Base-by-base conservation (phyloP, 2,888 invertebrate genomes). In the Pandemis corylana region DNA sequence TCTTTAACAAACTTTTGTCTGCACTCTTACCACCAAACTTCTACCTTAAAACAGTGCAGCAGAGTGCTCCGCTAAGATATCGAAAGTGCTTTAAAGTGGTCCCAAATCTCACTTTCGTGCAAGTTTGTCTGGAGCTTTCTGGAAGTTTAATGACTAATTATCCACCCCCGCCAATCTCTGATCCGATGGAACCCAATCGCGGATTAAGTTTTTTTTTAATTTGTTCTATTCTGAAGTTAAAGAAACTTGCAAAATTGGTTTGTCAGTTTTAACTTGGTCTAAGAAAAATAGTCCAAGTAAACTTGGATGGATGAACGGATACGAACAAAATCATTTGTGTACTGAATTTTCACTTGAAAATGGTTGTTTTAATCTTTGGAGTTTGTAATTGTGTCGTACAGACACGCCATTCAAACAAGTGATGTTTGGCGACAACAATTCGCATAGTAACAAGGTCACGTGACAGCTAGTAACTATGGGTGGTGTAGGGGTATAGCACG, bases 101-200 rank as follows among this genome's bases (percentile, higher is more conserved):
- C 62, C 61, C 13, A 69, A 71, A 70, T 75, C 77, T 77, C 77
- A 77, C 74, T 78, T 75, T 77, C 68, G 75, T 69, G 64, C 63
- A 72, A 76, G 75, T 80, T 80, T 78, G 71, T 68, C 76, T 67
- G 77, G 72, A 79, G 78, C 72, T 78, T 74, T 76, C 77, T 76
- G 79, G 78, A 82, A 84, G 83, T 85, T 84, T 81, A 82, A 84
- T 83, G 82, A 83, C 81, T 85, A 85, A 85, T 85, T 83, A 85
- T 75, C 46, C 69, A 63, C 64, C 68, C 71, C 61, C 59, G 2
- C 64, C 74, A 68, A 68, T 71, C 75, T 76, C 70, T 76, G 77
- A 72, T 72, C 74, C 64, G 69, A 59, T 61, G 66, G 79, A 83
- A 81, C 78, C 80, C 78, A 76, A 79, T 72, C 59, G 77, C 70